Percentiles rank a stretch among this genome's conserved stretches.
Conservation (phyloP, 2,888 invertebrate genomes). For the Hypolimnas misippus region DNA sequence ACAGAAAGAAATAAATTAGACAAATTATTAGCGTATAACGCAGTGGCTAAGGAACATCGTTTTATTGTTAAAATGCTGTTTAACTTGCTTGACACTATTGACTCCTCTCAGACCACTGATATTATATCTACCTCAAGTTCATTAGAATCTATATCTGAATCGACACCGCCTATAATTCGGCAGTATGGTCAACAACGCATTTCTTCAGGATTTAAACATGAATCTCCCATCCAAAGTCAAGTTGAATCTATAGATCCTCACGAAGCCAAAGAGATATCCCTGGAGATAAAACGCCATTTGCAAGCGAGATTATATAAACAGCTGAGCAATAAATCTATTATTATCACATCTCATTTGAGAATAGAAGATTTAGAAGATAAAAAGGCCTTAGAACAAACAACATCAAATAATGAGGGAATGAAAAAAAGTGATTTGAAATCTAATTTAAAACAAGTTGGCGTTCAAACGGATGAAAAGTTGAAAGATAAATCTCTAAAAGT, state of each 20-base stretch:
- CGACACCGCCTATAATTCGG: conserved; percentile 38
- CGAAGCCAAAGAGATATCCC: conserved; percentile 43
- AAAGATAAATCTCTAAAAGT: conserved; percentile 47
- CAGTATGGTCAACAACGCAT: conserved; percentile 53
- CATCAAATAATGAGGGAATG: conserved; percentile 4
- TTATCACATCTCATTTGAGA: conserved; percentile 46
- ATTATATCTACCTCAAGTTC: conserved; percentile 27
- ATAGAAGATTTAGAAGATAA: conserved; percentile 41
- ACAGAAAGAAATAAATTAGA: conserved; percentile 53
- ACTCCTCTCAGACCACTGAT: conserved; percentile 7
- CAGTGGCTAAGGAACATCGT: conserved; percentile 47
- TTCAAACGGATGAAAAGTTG: conserved; percentile 51
- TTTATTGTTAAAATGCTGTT: conserved; percentile 60
- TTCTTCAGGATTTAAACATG: conserved; percentile 33
- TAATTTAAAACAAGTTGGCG: conserved; percentile 51
- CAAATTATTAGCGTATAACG: conserved; percentile 41
- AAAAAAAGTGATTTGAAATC: conserved; percentile 46
- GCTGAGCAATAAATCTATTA: conserved; percentile 41
- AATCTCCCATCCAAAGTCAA: background rate
- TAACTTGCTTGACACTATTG: conserved; percentile 52
- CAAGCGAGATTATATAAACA: conserved; percentile 38
- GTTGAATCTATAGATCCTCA: conserved; percentile 27
- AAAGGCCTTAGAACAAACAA: conserved; percentile 15
- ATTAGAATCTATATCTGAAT: conserved; percentile 18
- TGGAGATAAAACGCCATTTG: conserved; percentile 44